These are phyloP conservation scores for Triplophysa yarkandensis DNA, from an alignment of 2,797 vertebrate genomes.

Conservation along the genomic window DNA sequence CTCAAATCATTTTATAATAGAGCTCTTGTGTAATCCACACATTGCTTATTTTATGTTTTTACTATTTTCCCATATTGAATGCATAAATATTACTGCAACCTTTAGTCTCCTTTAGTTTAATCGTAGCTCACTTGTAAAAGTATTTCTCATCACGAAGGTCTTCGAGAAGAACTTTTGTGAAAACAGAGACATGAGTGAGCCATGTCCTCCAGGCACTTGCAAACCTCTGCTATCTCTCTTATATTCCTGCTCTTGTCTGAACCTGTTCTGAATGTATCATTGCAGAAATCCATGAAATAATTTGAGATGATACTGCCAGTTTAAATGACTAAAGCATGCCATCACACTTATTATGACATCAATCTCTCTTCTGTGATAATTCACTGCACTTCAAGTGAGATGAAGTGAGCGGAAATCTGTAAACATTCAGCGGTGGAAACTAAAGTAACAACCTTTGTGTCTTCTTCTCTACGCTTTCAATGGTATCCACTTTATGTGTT, in stretches of 20 bases:
- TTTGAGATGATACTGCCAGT: conserved; percentile 83
- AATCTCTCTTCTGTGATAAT: conserved; percentile 69
- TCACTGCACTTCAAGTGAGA: no score
- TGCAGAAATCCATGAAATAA: conserved; percentile 82
- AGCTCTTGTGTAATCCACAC: background rate
- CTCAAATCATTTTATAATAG: no score
- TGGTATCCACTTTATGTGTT: no score
- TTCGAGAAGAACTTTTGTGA: no score
- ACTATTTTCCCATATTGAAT: no score
- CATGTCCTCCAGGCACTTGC: conserved; percentile 48
- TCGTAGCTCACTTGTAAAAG: no score
- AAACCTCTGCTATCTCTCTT: conserved; percentile 56
- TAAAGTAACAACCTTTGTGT: conserved; percentile 69
- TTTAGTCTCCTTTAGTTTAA: no score
- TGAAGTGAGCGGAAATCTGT: conserved; percentile 1
- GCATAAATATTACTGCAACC: no score
- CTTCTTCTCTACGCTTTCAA: no score
- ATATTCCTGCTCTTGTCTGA: conserved; percentile 71
- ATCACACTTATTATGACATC: conserved; percentile 82
- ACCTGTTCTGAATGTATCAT: conserved; percentile 79
- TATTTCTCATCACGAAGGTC: no score
- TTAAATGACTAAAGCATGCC: conserved; percentile 81
- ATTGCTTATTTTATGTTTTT: background rate
- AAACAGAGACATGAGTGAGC: conserved; percentile 28
- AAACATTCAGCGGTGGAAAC: background rate